phyloP scores from a whole-genome alignment of 2,797 vertebrate species.

The Amblyopsis hoosieri region DNA sequence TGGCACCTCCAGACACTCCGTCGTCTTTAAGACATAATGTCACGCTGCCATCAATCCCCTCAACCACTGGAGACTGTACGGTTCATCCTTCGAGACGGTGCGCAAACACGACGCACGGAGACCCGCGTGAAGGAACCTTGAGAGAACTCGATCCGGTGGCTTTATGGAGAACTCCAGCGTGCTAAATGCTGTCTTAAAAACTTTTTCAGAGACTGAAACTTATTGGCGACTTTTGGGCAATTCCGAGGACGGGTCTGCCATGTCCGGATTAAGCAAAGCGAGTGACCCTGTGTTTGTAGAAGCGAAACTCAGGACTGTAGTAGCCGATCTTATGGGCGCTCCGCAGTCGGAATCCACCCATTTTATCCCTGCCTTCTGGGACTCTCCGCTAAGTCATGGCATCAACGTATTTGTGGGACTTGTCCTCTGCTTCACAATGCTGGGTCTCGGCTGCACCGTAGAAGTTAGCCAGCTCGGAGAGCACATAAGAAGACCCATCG shows the following conservation, averaged over 20 bases:
- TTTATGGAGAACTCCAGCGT: conserved; percentile 71
- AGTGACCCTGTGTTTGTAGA: conserved; percentile 37
- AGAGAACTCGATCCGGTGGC: conserved; percentile 46
- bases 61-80: conserved; percentile 31
- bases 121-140: conserved; percentile 23
- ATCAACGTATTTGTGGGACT: conserved; percentile 92
- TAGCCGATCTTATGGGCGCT: conserved; percentile 47
- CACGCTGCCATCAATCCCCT: conserved; percentile 50
- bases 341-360: conserved; percentile 53
- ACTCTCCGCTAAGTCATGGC: conserved; percentile 86
- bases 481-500: conserved; percentile 88
- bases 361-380: conserved; percentile 77
- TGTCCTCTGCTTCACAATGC: conserved; percentile 92
- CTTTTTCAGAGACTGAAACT: conserved; percentile 35
- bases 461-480: conserved; percentile 86
- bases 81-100: conserved; percentile 43
- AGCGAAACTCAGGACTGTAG: conserved; percentile 46
- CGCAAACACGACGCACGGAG: conserved; percentile 41
- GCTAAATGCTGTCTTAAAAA: conserved; percentile 17
- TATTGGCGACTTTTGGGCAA: conserved; percentile 25
- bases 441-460: conserved; percentile 96
- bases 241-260: conserved; percentile 7
- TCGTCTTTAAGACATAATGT: conserved; percentile 38
- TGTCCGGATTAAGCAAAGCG: conserved; percentile 31
- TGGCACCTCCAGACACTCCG: conserved; percentile 38